Evolutionary conservation across 2,797 vertebrate species (phyloP), one percentile per base, ranked within the genome.

Genomic region (Echiichthys vipera): DNA sequence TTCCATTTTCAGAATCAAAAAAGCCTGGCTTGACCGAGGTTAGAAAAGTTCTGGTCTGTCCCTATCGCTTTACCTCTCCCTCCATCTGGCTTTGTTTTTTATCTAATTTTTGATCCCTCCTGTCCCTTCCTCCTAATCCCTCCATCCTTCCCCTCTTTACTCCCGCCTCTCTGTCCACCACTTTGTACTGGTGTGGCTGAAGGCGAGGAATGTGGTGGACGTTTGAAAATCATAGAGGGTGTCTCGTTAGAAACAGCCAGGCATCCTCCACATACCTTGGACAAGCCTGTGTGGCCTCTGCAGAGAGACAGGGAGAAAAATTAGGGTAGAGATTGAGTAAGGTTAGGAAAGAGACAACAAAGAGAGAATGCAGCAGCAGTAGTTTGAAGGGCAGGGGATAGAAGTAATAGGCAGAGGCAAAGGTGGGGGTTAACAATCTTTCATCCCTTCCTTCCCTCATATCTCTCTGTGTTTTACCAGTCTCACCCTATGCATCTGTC

Each of bases 201-300:
- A 80, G 79, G 79, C 76, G 2, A 70, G 45, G 34, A 69, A 65
- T 5, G 2, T 14, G 2, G 10, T 43, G 73, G 74, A 75, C 29
- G 64, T 83, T 61, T 83, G 77, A 82, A 81, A 49, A 62, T 74
- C 66, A 59, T 61, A 18, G 17, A 66, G 59, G 68, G 71, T 49
- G 37, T 79, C 77, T 89, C 69, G 67, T 90, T 88, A 88, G 75
- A 86, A 86, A 63, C 76, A 77, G 81, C 70, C 2, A 58, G 68
- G 54, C 51, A 36, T 82, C 67, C 56, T 80, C 65, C 49, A 12
- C 39, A 9, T 56, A 65, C 68, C 54, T 55, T 18, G 25, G 53
- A 62, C 18, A 2, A 24, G 42, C 71, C 72, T 29, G 17, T 57
- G 50, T 70, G 14, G 20, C 66, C 24, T 81, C 65, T 63, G 61